These are phyloP conservation scores for Guaruba guarouba DNA, from an alignment of 2,113 vertebrate species.

Conservation along the genomic window DNA sequence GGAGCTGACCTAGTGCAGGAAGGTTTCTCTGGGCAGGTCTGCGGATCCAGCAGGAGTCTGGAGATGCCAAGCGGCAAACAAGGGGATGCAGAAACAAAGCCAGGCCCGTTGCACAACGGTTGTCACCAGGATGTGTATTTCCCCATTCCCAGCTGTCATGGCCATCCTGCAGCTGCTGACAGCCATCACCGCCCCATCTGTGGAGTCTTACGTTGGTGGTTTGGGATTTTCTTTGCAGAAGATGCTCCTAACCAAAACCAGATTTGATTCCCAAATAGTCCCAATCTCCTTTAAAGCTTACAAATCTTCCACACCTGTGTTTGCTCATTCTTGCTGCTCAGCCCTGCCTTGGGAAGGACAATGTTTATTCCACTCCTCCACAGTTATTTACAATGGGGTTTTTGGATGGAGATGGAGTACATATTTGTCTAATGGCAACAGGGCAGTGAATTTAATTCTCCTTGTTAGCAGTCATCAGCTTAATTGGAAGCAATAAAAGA, in stretches of 20 bases:
- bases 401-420: constrained; percentile 12
- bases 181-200: background rate
- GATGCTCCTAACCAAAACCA: constrained; percentile 55
- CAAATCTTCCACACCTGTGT: constrained; percentile 61
- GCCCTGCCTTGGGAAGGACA: background rate
- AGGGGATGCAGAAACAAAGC: accelerated
- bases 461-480: constrained; percentile 47
- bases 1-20: background rate
- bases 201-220: background rate
- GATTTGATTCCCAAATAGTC: constrained; percentile 54
- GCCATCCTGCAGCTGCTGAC: constrained; percentile 49
- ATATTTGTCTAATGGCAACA: constrained; percentile 35
- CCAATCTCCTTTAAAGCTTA: constrained; percentile 43
- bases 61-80: background rate
- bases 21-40: accelerated
- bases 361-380: constrained; percentile 39
- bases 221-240: background rate
- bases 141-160: background rate
- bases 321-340: constrained; percentile 41
- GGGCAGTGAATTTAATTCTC: constrained; percentile 31
- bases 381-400: constrained; percentile 46
- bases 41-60: accelerated
- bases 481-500: constrained; percentile 50
- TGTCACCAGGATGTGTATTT: background rate
- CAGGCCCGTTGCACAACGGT: accelerated